A percentile compares a stretch with the other conserved stretches of the same genome.
Conservation (phyloP, 2,113 vertebrate species). For the pig (Sus scrofa) region DNA sequence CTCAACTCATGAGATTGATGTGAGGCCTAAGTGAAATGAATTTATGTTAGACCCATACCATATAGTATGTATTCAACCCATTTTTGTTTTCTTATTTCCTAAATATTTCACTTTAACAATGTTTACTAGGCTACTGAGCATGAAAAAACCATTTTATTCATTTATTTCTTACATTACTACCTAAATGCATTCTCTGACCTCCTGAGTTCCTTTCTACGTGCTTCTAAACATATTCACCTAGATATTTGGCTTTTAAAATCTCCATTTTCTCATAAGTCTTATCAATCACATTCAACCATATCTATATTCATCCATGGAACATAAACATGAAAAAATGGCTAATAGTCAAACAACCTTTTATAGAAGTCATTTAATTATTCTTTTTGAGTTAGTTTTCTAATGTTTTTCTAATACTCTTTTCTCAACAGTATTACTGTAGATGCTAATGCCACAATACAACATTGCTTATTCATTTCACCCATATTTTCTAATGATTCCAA, state of each 20-base stretch:
- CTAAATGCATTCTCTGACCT: conserved; percentile 39
- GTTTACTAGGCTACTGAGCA: conserved; percentile 1
- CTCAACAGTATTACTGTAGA: conserved; percentile 47
- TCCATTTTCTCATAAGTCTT: not conserved
- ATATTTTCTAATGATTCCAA: conserved; percentile 60
- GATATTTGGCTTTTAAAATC: conserved; percentile 42
- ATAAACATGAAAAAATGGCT: conserved; percentile 25
- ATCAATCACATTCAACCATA: conserved; percentile 38
- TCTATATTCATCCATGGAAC: conserved; percentile 44
- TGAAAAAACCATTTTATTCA: not conserved
- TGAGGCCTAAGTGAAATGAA: not conserved
- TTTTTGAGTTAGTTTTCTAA: conserved; percentile 46
- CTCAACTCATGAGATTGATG: not conserved
- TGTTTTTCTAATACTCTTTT: conserved; percentile 37
- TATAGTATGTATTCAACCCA: not conserved
- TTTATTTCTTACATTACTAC: not conserved
- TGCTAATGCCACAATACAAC: conserved; percentile 43
- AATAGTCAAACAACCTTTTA: conserved; percentile 45
- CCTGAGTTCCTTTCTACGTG: not conserved
- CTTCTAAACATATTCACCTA: not conserved
- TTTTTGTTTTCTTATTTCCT: conserved; percentile 41
- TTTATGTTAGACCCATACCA: not conserved
- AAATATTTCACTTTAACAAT: not conserved
- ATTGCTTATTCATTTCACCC: conserved; percentile 56
- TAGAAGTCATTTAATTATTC: conserved; percentile 16